These are phyloP conservation scores for Emydura subglobosa DNA, from an alignment of 2,113 vertebrate species.

Conservation along the genomic window DNA sequence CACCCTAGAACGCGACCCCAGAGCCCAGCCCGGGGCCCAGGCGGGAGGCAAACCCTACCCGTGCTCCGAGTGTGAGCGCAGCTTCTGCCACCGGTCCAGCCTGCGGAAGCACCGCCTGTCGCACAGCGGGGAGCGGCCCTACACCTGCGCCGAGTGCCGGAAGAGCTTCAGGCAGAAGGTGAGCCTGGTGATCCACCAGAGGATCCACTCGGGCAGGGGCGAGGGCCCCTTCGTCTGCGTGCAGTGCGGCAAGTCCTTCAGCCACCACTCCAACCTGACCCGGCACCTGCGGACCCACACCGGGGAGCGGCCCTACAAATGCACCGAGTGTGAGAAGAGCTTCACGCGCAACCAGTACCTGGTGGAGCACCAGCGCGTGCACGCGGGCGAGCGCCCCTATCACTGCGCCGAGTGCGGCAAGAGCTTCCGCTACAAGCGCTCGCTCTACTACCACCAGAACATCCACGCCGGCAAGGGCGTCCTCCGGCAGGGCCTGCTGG, in stretches of 20 bases:
- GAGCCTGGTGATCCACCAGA: constrained; percentile 72
- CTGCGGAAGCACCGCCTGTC: neutral
- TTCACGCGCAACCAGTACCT: neutral
- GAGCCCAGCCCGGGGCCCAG: constrained; percentile 68
- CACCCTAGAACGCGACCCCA: constrained; percentile 66
- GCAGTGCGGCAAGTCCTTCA: neutral
- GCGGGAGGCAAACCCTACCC: neutral
- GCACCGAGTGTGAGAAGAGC: neutral
- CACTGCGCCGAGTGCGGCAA: constrained; percentile 75
- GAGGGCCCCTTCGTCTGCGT: neutral
- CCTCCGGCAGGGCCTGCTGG: neutral
- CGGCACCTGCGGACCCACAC: constrained; percentile 6
- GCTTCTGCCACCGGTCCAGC: constrained; percentile 1
- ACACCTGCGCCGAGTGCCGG: constrained; percentile 35
- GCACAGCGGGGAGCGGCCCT: constrained; percentile 2
- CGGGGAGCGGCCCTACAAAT: neutral
- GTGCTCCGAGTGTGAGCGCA: constrained; percentile 23
- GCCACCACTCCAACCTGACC: neutral
- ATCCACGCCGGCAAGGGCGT: constrained; percentile 64
- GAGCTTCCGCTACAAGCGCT: constrained; percentile 76
- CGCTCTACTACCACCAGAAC: constrained; percentile 73
- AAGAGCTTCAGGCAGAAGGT: constrained; percentile 74
- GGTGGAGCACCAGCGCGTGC: constrained; percentile 69
- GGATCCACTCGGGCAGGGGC: constrained; percentile 60
- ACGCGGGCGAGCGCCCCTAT: constrained; percentile 74